Base-by-base conservation (phyloP, 2,888 invertebrate species). In the Drosophila percnosoma region DNA sequence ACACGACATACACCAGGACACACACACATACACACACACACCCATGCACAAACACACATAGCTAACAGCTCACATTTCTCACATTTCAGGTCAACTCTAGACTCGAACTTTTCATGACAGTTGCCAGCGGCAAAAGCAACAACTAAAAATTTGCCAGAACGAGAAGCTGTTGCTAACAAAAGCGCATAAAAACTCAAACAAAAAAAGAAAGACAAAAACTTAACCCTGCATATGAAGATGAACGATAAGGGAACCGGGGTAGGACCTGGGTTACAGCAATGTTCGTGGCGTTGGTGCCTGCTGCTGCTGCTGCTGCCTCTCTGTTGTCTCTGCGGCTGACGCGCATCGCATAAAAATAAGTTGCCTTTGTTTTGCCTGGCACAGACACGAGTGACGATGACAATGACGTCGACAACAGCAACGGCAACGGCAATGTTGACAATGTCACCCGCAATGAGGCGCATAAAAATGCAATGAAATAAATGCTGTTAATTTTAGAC, bases 401-500 rank as follows among this genome's bases (percentile, higher is more conserved):
- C 59, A 48, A 42, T 15, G 34, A 51, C 54, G 38, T 54, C 45
- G 31, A 21, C 40, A 10, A 21, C 24, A 21, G 29, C 40, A 48
- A 27, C 33, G 27, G 29, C 42, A 38, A 48, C 62, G 53, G 49
- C 48, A 49, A 49, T 52, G 67, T 57, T 67, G 57, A 66, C 59
- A 71, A 73, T 68, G 64, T 72, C 73, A 60, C 49, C 51, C 68
- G 68, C 75, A 61, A 78, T 75, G 82, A 70, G 70, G 63, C 71
- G 83, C 77, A 81, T 76, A 80, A 81, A 80, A 74, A 75, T 78
- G 89, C 81, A 80, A 89, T 85, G 85, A 85, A 87, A 87, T 86
- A 89, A 87, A 87, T 89, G 85, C 85, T 84, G 88, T 89, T 86
- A 85, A 86, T 89, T 86, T 84, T 82, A 89, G 79, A 73, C 73